phyloP scores from a whole-genome alignment of 2,113 vertebrate genomes.

The Saguinus imperator region DNA sequence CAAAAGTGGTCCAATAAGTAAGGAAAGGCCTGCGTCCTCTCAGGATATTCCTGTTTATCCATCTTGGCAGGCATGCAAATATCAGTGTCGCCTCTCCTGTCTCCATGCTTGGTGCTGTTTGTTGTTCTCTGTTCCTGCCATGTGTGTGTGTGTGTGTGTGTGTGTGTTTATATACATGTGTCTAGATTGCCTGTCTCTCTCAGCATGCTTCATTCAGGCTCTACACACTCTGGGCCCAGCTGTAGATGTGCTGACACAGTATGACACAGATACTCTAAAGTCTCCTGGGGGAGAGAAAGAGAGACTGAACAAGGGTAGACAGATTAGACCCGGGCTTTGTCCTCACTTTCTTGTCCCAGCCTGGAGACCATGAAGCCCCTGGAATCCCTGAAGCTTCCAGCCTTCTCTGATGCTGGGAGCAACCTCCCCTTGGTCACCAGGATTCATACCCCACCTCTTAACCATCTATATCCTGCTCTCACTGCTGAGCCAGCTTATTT shows the following conservation, averaged over 20 bases:
- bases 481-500: not conserved
- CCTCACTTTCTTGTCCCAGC: not conserved
- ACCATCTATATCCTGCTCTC: too few species aligned
- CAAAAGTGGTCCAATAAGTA: not conserved
- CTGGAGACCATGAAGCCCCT: not conserved
- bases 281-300: not conserved
- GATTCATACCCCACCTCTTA: accelerated
- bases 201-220: not conserved
- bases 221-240: not conserved
- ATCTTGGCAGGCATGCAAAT: not conserved
- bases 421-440: not conserved
- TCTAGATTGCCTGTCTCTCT: not conserved
- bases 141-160: not conserved
- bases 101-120: not conserved
- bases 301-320: not conserved
- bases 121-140: not conserved
- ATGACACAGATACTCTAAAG: not conserved
- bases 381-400: not conserved
- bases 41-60: not conserved
- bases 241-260: too few species aligned
- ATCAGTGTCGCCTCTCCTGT: not conserved
- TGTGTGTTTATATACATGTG: too few species aligned
- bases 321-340: not conserved
- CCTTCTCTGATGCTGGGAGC: not conserved
- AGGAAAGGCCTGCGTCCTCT: not conserved